Evolutionary conservation across 2,113 vertebrate species (phyloP), one percentile per base, ranked within the genome.

Genomic region (Macquaria ambigua): DNA sequence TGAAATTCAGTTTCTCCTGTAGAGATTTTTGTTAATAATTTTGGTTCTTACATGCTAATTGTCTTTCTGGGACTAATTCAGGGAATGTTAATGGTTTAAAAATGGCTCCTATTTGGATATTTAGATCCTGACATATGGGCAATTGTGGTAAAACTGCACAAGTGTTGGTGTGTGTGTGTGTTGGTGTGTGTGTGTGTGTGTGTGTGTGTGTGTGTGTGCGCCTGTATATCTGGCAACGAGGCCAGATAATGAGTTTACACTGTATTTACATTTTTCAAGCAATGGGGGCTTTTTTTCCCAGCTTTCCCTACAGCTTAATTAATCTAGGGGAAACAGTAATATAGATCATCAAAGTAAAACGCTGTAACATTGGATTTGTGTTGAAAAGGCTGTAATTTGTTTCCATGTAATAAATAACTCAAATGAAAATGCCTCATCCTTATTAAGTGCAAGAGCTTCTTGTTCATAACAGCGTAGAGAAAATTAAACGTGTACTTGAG

Each of bases 251-350:
- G 66, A 79, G 34, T 55, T 78, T 71, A 2, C 20, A 18, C 50
- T 52, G 21, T 53, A 52, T 75, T 85, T 61, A 71, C 63, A 88
- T 87, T 77, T 77, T 56, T 84, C 77, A 78, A 16, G 46, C 73
- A 5, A 12, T 18, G 18, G 41, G 41, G 41, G 31, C 23, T 50
- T 81, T 81, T 1, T 52, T 55, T 31, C 28, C 43, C 66, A 46
- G 59, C 76, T 43, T 28, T 55, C 68, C 31, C 34, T 2, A 9
- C 25, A 6, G 64, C 71, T 48, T 52, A 55, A 69, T 43, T 74
- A 69, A 31, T 50, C 5, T 16, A 9, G 6, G 23, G 31, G 53
- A 46, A 77, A 64, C 63, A 1, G 37, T 23, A 21, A 39, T 37
- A 37, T 3, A 18, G 28, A 73, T 76, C 8, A 46, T 68, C 64